These are phyloP conservation scores for Erpobdella octoculata DNA, from an alignment of 2,888 invertebrate species.

Conservation along the genomic window DNA sequence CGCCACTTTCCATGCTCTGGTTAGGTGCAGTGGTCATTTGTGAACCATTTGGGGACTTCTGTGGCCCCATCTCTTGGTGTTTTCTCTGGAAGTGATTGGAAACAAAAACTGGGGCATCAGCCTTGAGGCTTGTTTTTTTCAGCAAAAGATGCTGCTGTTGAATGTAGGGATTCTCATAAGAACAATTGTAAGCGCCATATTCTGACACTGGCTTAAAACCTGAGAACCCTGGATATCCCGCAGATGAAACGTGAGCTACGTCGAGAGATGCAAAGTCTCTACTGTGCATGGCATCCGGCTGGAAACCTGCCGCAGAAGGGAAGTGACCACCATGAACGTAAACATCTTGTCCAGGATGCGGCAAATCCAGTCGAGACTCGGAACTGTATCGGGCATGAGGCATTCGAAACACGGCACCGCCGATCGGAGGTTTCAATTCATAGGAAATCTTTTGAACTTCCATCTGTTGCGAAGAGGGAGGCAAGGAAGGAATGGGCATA, in stretches of 20 bases:
- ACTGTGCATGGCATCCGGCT: constrained; percentile 2
- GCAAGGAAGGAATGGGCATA: not conserved
- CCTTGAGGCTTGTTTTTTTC: constrained; percentile 19
- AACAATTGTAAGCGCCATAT: not conserved
- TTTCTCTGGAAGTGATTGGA: constrained; percentile 17
- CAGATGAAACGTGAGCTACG: constrained; percentile 12
- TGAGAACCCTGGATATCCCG: not conserved
- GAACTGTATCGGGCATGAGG: constrained; percentile 14
- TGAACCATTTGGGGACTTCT: not conserved
- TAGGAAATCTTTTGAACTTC: not conserved
- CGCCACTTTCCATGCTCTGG: not conserved
- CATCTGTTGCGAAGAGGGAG: no score
- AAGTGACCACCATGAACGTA: not conserved
- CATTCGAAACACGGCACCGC: constrained; percentile 15
- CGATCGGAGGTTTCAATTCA: not conserved
- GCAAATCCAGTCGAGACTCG: constrained; percentile 19
- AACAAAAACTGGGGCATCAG: constrained; percentile 19
- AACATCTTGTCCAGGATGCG: constrained; percentile 7
- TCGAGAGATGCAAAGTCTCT: constrained; percentile 19
- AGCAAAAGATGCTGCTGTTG: not conserved
- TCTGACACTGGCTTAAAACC: not conserved
- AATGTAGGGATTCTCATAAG: not conserved
- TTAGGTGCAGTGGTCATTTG: not conserved
- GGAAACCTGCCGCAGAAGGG: not conserved
- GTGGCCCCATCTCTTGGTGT: not conserved